Percentiles rank a stretch among this genome's conserved stretches.
Evolutionary conservation across 2,113 vertebrate species (phyloP).

Genomic region (Hippoglossus stenolepis): DNA sequence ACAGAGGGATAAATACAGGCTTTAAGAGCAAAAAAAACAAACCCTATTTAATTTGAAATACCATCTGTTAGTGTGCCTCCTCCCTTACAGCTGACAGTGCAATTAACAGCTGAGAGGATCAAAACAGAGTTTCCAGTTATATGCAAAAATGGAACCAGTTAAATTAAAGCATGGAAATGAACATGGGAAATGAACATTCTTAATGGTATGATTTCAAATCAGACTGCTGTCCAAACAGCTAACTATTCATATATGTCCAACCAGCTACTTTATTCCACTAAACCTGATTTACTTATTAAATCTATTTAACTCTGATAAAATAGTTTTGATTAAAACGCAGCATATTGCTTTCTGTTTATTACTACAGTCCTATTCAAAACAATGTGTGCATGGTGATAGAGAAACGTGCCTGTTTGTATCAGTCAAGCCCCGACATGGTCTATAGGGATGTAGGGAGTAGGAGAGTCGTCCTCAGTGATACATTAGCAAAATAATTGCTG

Average conservation of each 20-base stretch:
- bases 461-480: no score
- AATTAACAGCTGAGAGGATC: conserved; percentile 51
- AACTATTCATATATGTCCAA: not conserved
- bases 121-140: conserved; percentile 22
- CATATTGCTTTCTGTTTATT: not conserved
- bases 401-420: not conserved
- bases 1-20: conserved; percentile 45
- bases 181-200: not conserved
- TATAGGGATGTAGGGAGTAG: no score
- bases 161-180: not conserved
- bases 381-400: not conserved
- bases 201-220: not conserved
- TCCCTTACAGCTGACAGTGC: conserved; percentile 18
- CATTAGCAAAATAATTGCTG: no score
- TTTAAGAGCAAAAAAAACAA: conserved; percentile 38
- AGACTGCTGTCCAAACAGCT: not conserved
- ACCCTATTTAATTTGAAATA: conserved; percentile 37
- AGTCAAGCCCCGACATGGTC: no score
- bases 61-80: conserved; percentile 24
- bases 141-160: conserved; percentile 16
- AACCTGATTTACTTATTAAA: no score
- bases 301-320: no score
- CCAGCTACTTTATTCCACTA: not conserved
- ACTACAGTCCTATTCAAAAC: not conserved
- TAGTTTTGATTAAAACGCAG: not conserved